Evolutionary conservation across 2,113 vertebrate species (phyloP), one percentile per base, ranked within the genome.

Genomic region (Aldabrachelys gigantea): DNA sequence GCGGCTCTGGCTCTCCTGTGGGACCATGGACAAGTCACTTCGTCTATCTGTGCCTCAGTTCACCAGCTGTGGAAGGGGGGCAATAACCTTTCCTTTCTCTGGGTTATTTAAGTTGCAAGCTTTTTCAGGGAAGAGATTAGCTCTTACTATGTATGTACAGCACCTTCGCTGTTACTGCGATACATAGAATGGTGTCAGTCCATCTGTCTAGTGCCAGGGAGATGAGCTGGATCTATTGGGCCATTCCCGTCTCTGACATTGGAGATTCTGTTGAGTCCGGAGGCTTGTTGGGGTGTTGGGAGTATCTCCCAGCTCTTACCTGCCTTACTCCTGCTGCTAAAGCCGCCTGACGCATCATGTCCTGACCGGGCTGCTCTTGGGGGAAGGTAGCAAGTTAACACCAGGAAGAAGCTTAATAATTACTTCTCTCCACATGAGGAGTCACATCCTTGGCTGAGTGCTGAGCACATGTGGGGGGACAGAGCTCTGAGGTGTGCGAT

Each of bases 381-480:
- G 41, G 47, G 41, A 27, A 27, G 62, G 35, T 69, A 69, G 17
- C 16, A 17, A 35, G 76, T 44, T 47, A 31, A 85, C 1, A 1
- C 50, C 65, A 59, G 38, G 80, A 35, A 7, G 91, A 52, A 81
- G 56, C 57, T 47, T 82, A 65, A 38, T 95, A 94, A 93, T 47
- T 56, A 85, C 62, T 89, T 85, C 80, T 75, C 83, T 84, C 89
- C 52, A 81, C 76, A 53, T 3, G 2, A 54, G 47, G 76, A 92
- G 82, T 91, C 83, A 72, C 82, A 3, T 1, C 4, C 82, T 52
- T 59, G 88, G 96, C 95, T 97, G 90, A 95, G 91, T 0, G 1
- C 89, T 27, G n/a, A 54, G 93, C 89, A 95, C 96, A 96, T 94
- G 89, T 89, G 92, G 21, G 95, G 94, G 96, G 96, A 96, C 97